phyloP scores from a whole-genome alignment of 2,888 invertebrate genomes.

The Laspeyria flexula region DNA sequence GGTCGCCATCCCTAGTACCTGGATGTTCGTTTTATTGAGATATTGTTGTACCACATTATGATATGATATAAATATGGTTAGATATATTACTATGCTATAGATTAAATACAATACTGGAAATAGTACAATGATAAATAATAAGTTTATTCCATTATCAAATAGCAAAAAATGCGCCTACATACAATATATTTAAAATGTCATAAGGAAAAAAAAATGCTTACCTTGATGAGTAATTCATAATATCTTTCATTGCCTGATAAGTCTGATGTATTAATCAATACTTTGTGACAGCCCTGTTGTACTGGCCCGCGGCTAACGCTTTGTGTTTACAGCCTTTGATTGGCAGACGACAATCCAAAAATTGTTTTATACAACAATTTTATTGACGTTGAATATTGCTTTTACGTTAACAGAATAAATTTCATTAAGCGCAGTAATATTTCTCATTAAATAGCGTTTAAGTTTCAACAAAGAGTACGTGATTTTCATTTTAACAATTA shows the following conservation, averaged over 20 bases:
- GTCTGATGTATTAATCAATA: neutral
- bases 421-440: constrained; percentile 46
- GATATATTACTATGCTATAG: too few relatives aligned
- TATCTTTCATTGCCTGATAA: neutral
- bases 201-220: too few relatives aligned
- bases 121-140: too few relatives aligned
- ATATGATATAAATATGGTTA: too few relatives aligned
- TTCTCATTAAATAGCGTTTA: constrained; percentile 11
- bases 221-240: neutral
- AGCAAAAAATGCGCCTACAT: too few relatives aligned
- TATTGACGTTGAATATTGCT: constrained; percentile 39
- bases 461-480: constrained; percentile 19
- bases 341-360: constrained; percentile 65
- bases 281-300: constrained; percentile 20
- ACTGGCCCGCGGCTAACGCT: constrained; percentile 48
- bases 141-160: too few relatives aligned
- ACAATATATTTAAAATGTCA: too few relatives aligned
- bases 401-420: constrained; percentile 25
- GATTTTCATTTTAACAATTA: constrained; percentile 1
- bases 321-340: constrained; percentile 61
- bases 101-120: too few relatives aligned
- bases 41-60: too few relatives aligned
- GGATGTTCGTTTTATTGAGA: too few relatives aligned
- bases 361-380: constrained; percentile 53
- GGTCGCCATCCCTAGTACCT: too few relatives aligned